phyloP scores from a whole-genome alignment of 2,113 vertebrate genomes.

The Stomatorhinus ivindoensis region DNA sequence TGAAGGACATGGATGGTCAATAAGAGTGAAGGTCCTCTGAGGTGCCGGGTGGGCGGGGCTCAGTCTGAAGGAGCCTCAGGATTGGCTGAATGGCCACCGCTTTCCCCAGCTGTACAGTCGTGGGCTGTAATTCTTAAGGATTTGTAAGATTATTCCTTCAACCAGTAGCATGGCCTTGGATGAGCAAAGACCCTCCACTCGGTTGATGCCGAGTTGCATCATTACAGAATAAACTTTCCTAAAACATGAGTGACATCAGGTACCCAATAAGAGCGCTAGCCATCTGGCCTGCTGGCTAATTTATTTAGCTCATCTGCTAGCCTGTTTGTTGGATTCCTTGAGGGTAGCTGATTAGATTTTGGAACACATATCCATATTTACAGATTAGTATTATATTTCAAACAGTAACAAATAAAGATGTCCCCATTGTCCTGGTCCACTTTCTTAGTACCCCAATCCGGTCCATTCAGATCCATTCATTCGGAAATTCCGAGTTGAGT shows the following conservation, averaged over 20 bases:
- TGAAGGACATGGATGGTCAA: background rate
- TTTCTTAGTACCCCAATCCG: background rate
- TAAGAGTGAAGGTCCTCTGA: background rate
- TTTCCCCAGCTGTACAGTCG: background rate
- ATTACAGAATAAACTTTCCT: too few species aligned
- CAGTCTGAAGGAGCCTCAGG: background rate
- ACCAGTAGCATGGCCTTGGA: background rate
- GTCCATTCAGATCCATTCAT: too few species aligned
- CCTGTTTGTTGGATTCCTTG: background rate
- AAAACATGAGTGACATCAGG: background rate
- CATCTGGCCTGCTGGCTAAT: background rate
- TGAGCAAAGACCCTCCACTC: background rate
- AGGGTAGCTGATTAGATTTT: background rate
- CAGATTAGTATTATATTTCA: background rate
- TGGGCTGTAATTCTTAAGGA: background rate
- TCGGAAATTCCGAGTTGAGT: too few species aligned
- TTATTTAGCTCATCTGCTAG: background rate
- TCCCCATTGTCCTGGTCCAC: background rate
- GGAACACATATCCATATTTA: background rate
- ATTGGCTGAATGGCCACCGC: background rate
- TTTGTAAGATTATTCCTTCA: background rate
- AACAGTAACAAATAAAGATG: background rate
- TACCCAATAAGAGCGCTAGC: background rate
- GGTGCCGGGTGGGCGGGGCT: background rate
- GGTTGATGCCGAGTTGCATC: too few species aligned